Conservation (phyloP, 1,140 invertebrate species). For the Lithobius niger region DNA sequence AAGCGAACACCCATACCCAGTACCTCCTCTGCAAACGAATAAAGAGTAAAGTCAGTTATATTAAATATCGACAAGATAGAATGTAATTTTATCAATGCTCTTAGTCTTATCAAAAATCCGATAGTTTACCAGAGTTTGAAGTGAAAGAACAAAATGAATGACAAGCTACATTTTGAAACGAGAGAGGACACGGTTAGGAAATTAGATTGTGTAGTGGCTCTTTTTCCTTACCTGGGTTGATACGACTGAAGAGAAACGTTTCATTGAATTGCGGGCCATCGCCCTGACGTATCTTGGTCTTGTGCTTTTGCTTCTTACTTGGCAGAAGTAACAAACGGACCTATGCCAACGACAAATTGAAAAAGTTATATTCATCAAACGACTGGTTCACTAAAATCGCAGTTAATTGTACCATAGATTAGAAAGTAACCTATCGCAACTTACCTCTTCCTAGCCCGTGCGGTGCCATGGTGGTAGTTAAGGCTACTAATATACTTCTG, state of each 20-base stretch:
- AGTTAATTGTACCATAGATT: too few species aligned
- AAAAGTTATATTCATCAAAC: constrained; percentile 12
- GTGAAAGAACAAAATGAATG: background rate
- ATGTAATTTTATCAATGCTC: background rate
- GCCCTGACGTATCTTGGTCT: constrained; percentile 70
- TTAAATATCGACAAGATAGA: too few species aligned
- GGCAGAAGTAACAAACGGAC: constrained; percentile 73
- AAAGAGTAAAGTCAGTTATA: too few species aligned
- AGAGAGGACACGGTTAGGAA: background rate
- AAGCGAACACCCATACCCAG: constrained; percentile 77
- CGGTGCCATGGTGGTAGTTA: too few species aligned
- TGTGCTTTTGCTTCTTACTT: constrained; percentile 82
- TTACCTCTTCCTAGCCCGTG: too few species aligned
- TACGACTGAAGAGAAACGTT: constrained; percentile 75
- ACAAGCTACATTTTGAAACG: background rate
- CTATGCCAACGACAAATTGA: constrained; percentile 31
- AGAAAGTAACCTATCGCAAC: too few species aligned
- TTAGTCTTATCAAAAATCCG: background rate
- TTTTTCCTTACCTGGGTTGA: constrained; percentile 56
- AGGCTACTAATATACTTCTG: too few species aligned
- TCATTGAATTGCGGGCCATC: constrained; percentile 84
- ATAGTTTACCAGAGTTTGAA: background rate
- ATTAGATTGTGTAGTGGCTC: background rate
- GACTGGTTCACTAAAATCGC: too few species aligned
- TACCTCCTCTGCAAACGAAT: constrained; percentile 70